These are phyloP conservation scores for Eunapius fragilis DNA, from an alignment of 37 sponge, comb jelly and placozoan species.

Conservation along the genomic window DNA sequence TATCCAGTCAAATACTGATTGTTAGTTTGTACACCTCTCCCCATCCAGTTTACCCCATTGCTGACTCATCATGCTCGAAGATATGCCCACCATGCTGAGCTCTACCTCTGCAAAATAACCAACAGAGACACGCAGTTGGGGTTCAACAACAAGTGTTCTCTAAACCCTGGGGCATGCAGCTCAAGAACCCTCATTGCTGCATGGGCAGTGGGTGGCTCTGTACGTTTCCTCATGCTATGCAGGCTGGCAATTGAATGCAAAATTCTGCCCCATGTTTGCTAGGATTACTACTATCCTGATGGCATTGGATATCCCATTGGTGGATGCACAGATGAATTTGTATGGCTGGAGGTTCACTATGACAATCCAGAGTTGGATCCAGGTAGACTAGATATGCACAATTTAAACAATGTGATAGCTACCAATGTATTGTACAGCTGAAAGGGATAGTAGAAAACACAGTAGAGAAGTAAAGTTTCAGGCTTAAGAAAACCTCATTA, in stretches of 20 bases:
- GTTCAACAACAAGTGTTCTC: neutral
- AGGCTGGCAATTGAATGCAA: neutral
- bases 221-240: too few species aligned
- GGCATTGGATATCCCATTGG: conserved; percentile 33
- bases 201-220: neutral
- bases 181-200: neutral
- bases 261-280: neutral
- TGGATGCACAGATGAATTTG: conserved; percentile 3
- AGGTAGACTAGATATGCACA: too few species aligned
- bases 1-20: too few species aligned
- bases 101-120: neutral
- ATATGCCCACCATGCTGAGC: neutral
- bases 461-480: too few species aligned
- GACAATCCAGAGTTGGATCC: conserved; percentile 10
- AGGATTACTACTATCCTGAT: conserved; percentile 25
- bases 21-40: too few species aligned
- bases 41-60: neutral
- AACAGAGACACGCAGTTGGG: neutral
- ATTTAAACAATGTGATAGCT: too few species aligned
- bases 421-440: too few species aligned
- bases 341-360: conserved; percentile 25
- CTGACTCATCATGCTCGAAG: neutral
- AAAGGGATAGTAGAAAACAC: too few species aligned
- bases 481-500: too few species aligned
- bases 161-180: neutral